Percentiles rank a stretch among this genome's conserved stretches.
Evolutionary conservation across 2,113 vertebrate genomes (phyloP).

Genomic region (Pagrus major): DNA sequence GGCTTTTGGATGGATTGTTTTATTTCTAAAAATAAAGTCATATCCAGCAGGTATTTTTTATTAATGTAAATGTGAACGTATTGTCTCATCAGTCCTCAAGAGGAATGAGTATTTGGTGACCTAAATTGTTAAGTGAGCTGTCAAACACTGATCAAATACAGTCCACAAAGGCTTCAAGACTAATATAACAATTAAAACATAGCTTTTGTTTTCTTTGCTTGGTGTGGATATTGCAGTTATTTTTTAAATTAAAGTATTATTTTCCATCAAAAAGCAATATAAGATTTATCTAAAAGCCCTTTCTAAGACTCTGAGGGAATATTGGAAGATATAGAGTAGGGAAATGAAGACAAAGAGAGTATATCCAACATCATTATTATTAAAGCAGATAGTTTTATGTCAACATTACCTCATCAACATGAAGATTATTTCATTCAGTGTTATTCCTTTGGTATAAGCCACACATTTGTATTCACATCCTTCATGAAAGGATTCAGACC

Average conservation of each 20-base stretch:
- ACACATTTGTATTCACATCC: slow-evolving; percentile 16
- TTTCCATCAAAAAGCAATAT: neutral
- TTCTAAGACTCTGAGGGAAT: neutral
- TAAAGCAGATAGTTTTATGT: slow-evolving; percentile 3
- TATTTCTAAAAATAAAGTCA: neutral
- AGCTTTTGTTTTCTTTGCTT: neutral
- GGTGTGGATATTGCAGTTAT: neutral
- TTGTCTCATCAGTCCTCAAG: neutral
- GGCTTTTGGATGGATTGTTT: neutral
- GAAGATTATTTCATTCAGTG: slow-evolving; percentile 12
- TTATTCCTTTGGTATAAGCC: slow-evolving; percentile 20
- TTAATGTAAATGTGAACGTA: neutral
- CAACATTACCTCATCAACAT: neutral
- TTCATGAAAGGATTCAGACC: slow-evolving; percentile 16
- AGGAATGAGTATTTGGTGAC: neutral
- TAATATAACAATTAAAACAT: neutral
- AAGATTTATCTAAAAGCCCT: neutral
- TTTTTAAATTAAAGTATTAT: neutral
- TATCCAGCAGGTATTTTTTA: neutral
- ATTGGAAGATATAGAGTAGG: neutral
- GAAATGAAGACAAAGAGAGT: slow-evolving; percentile 18
- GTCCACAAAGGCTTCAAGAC: neutral
- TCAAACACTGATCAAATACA: neutral
- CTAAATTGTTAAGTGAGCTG: neutral
- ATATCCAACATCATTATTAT: slow-evolving; percentile 3